A percentile compares a stretch with the other conserved stretches of the same genome.
These are phyloP conservation scores for Acanthurus leucopareius DNA, from an alignment of 2,797 vertebrate genomes.

Conservation along the genomic window DNA sequence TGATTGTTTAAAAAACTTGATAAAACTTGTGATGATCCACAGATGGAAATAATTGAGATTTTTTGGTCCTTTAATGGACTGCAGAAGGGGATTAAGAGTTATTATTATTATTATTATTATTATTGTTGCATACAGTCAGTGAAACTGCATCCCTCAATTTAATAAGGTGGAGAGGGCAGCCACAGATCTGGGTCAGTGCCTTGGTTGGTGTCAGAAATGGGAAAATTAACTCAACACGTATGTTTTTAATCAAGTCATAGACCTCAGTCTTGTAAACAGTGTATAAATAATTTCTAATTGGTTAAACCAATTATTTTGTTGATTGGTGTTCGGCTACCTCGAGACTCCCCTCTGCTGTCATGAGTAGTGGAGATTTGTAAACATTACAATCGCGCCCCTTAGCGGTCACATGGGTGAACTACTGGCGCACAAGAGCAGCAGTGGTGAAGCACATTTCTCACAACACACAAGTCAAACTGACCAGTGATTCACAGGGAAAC, in stretches of 20 bases:
- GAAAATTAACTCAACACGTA: no score
- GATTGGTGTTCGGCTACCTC: background rate
- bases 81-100: background rate
- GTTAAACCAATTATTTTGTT: constrained; percentile 4
- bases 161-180: no score
- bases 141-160: no score
- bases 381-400: constrained; percentile 28
- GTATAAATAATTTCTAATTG: background rate
- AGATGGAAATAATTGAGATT: background rate
- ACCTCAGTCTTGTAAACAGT: background rate
- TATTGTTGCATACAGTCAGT: no score
- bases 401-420: constrained; percentile 25
- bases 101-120: no score
- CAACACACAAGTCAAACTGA: no score
- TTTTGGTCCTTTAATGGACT: background rate
- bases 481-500: background rate
- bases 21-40: background rate
- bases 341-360: background rate
- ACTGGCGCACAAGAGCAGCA: constrained; percentile 18
- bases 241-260: no score
- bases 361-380: background rate
- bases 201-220: no score
- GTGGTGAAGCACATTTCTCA: constrained; percentile 15
- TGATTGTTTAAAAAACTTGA: background rate
- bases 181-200: no score